These are phyloP conservation scores for Chelon labrosus DNA, from an alignment of 2,797 vertebrate species.

Conservation along the genomic window DNA sequence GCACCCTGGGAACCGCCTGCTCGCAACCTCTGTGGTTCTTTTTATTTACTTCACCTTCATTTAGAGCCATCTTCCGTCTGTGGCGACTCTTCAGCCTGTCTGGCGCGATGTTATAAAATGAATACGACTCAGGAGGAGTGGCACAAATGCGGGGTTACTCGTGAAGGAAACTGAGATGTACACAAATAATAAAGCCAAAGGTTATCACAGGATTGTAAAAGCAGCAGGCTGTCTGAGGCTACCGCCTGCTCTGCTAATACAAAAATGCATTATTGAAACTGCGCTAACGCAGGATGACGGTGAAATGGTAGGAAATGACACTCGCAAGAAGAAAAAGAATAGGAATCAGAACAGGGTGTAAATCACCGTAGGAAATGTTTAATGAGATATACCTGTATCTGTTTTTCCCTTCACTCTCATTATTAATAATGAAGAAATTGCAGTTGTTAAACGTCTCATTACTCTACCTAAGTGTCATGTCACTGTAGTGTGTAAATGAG, in stretches of 20 bases:
- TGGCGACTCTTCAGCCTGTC: background rate
- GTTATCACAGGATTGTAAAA: conserved; percentile 29
- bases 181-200: conserved; percentile 29
- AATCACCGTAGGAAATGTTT: background rate
- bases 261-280: conserved; percentile 13
- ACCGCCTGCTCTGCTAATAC: conserved; percentile 2
- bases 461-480: background rate
- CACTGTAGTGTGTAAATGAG: conserved; percentile 2
- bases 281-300: background rate
- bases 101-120: conserved; percentile 2
- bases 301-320: background rate
- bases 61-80: conserved; percentile 12
- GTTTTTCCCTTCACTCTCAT: background rate
- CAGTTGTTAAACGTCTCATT: conserved; percentile 8
- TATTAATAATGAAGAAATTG: conserved; percentile 4
- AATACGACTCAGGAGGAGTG: conserved; percentile 17
- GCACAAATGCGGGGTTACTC: conserved; percentile 44
- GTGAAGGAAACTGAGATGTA: conserved; percentile 19
- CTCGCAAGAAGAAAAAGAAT: no score
- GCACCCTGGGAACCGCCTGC: conserved; percentile 29
- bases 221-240: conserved; percentile 27
- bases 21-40: conserved; percentile 6
- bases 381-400: background rate
- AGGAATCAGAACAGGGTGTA: background rate
- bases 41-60: conserved; percentile 12